Conservation (phyloP, 2,113 vertebrate genomes). For the Macquaria australasica region DNA sequence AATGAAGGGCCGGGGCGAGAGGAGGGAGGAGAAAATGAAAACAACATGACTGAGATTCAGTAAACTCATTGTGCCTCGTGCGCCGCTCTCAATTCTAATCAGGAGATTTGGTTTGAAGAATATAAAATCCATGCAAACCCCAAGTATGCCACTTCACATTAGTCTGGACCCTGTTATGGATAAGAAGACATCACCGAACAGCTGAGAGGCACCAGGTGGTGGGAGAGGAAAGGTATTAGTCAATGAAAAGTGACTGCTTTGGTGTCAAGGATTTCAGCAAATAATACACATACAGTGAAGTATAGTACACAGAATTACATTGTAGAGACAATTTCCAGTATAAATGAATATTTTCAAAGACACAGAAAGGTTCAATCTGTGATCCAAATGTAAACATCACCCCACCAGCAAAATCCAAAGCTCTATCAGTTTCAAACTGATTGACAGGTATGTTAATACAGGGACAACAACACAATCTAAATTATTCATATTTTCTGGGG, state of each 20-base stretch:
- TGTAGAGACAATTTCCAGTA: neutral
- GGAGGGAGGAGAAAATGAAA: slow-evolving; percentile 58
- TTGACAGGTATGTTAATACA: neutral
- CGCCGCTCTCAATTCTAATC: slow-evolving; percentile 51
- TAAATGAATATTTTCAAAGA: neutral
- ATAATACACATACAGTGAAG: neutral
- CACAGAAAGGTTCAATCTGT: neutral
- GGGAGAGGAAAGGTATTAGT: slow-evolving; percentile 45
- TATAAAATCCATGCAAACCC: slow-evolving; percentile 58
- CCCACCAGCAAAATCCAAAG: neutral
- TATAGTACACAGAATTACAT: neutral
- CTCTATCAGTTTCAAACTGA: neutral
- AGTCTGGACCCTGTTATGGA: slow-evolving; percentile 45
- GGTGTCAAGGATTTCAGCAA: neutral
- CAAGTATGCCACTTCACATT: slow-evolving; percentile 65
- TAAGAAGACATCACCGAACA: slow-evolving; percentile 41
- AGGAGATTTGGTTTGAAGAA: slow-evolving; percentile 59
- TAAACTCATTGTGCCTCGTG: slow-evolving; percentile 37
- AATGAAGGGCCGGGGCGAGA: slow-evolving; percentile 48
- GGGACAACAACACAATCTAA: neutral
- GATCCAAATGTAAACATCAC: neutral
- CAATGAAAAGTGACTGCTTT: slow-evolving; percentile 27
- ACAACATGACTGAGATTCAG: slow-evolving; percentile 53
- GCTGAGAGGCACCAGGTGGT: slow-evolving; percentile 64
- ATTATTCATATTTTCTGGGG: neutral